A percentile compares a stretch with the other conserved stretches of the same genome.
These are phyloP conservation scores for Kryphioiulus occultus DNA, from an alignment of 2,888 invertebrate species.

Conservation along the genomic window DNA sequence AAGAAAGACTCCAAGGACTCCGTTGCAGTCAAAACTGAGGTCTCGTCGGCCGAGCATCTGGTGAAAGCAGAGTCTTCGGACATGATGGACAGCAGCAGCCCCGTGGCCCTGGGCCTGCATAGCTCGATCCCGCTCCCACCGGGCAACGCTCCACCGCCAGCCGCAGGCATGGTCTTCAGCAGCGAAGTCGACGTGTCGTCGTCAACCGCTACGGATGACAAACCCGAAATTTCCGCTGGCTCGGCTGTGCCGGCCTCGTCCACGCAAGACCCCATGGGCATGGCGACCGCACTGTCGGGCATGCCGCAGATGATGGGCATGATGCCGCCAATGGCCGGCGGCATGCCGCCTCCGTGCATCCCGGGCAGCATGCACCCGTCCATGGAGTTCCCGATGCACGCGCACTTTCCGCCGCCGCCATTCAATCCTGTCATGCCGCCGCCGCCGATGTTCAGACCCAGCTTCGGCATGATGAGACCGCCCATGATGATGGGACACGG, in stretches of 20 bases:
- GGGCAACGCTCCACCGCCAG: constrained; percentile 3
- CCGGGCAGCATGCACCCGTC: constrained; percentile 27
- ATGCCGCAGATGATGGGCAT: constrained; percentile 21
- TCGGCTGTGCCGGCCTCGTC: not conserved
- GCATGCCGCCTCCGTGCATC: constrained; percentile 18
- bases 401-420: constrained; percentile 1
- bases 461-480: constrained; percentile 43
- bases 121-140: constrained; percentile 46
- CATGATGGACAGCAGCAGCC: constrained; percentile 19
- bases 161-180: not conserved
- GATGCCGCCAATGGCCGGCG: not conserved
- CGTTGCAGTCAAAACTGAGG: not conserved
- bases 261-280: not conserved
- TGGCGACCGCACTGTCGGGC: not conserved
- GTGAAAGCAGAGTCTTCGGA: not conserved
- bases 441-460: constrained; percentile 39
- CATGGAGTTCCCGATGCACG: constrained; percentile 39
- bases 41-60: not conserved
- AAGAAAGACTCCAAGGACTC: not conserved
- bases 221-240: not conserved
- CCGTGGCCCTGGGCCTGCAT: not conserved
- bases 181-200: not conserved
- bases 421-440: constrained; percentile 38
- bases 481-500: constrained; percentile 32
- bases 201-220: not conserved